Evolutionary conservation across 2,797 vertebrate species (phyloP), one percentile per base, ranked within the genome.

Genomic region (Silurus aristotelis): DNA sequence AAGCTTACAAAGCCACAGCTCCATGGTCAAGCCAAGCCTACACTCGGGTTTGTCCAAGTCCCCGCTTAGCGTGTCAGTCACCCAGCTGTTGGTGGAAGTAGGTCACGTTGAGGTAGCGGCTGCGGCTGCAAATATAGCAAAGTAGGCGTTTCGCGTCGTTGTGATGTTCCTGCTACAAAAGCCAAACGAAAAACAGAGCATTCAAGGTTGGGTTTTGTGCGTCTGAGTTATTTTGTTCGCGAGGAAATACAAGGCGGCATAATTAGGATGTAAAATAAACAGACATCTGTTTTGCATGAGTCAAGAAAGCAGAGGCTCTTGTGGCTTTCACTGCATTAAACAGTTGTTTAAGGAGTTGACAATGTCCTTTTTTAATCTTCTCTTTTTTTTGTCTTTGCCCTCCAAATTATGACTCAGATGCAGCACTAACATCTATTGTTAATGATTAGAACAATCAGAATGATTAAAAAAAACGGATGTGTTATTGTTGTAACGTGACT

Each of bases 221-320:
- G 10, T 43, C 38, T 15, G 31, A 17, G 27, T 15, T 79, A 22
- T 79, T 43, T 70, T 4, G 43, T 55, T 55, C 13, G 80, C 52
- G 73, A 79, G 68, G 43, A 60, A 82, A 46, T 58, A 68, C 52
- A 78, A 46, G 48, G 31, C 55, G 17, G 75, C 38, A 25, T 20
- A 70, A 87, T 86, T 87, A 86, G 85, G 84, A 89, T 87, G 76
- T 71, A 77, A 87, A 90, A 90, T 89, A 87, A 90, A 87, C 80
- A 87, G 78, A 61, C 84, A 68, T 78, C 68, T 72, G 85, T 87
- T 87, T 85, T 84, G 63, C 52, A 25, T 70, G 60, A 85, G 46
- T 70, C 83, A 85, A 61, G 55, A 78, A 43, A 83, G 81, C 71
- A 15, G 80, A 72, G 82, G 77, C 79, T 52, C 78, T 87, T 79